Evolutionary conservation across 2,113 vertebrate genomes (phyloP), one percentile per base, ranked within the genome.

Genomic region (Numida meleagris): DNA sequence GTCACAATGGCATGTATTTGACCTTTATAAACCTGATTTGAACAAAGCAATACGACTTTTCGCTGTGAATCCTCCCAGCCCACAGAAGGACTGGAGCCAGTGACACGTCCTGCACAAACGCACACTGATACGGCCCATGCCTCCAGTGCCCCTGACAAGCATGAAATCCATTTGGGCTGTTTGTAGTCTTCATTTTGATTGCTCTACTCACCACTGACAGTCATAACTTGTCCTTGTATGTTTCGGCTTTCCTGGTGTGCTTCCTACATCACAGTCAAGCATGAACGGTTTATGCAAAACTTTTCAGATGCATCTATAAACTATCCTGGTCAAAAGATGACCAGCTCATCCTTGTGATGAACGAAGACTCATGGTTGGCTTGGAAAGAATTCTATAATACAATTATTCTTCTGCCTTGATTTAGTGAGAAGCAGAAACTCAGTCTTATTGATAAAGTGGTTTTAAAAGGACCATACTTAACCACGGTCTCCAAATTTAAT

Each of bases 351-450:
- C 38, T 67, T 50, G 25, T 0, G 2, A 92, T 45, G 17, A n/a
- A 55, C 33, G 36, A 94, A 91, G 55, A 14, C 29, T 88, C 75
- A 51, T 0, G 5, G 55, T 2, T 40, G 55, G n/a, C 59, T 90
- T 77, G 75, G 78, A 80, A 93, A 88, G 50, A 86, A 43, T 79
- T 72, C 50, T 45, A 82, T 85, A 31, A 86, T 67, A 67, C 72
- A 63, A 70, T 89, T 82, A 12, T 79, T 77, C n/a, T 88, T 48
- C 50, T 94, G 42, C 40, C 62, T 93, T 80, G 48, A 91, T 67
- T 94, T 59, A 86, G 50, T 51, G 34, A 29, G 70, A 80, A 85
- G 67, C 14, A 95, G 72, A 93, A 94, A 82, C 29, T 74, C 42
- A 55, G 13, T 31, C 12, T 82, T 74, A 89, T 55, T 77, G 82